Evolutionary conservation across 2,113 vertebrate species (phyloP).

Genomic region (Gavialis gangeticus): DNA sequence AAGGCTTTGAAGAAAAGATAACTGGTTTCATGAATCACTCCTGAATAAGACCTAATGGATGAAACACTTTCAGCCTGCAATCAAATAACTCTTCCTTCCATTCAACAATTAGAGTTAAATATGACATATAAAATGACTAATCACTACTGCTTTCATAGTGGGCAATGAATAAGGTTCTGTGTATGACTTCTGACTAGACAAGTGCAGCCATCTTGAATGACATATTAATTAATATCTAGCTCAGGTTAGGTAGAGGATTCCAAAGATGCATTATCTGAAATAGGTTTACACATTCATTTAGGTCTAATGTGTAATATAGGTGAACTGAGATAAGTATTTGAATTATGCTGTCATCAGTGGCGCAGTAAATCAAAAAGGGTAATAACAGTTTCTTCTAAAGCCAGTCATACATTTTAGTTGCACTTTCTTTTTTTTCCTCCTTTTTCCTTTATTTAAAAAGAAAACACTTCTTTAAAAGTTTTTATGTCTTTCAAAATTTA

Average conservation of each 20-base stretch:
- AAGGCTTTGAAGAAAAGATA: background rate
- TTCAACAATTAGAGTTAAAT: background rate
- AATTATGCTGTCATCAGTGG: background rate
- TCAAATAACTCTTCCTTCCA: background rate
- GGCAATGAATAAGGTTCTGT: background rate
- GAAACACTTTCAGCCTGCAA: background rate
- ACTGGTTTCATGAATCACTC: background rate
- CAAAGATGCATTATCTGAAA: background rate
- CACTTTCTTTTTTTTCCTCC: fast-evolving
- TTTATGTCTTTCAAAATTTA: background rate
- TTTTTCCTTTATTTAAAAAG: background rate
- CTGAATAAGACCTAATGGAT: background rate
- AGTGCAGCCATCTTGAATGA: background rate
- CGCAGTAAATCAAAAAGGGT: background rate
- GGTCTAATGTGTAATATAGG: background rate
- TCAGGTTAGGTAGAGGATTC: background rate
- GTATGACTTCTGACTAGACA: background rate
- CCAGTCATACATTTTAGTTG: background rate
- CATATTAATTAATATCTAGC: conserved; percentile 2
- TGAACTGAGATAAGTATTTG: background rate
- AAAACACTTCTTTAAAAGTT: background rate
- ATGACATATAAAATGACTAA: conserved; percentile 1
- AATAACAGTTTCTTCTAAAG: background rate
- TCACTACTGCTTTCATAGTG: background rate
- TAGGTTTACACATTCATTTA: background rate